phyloP scores from a whole-genome alignment of 2,113 vertebrate genomes.

The Centrocercus urophasianus region DNA sequence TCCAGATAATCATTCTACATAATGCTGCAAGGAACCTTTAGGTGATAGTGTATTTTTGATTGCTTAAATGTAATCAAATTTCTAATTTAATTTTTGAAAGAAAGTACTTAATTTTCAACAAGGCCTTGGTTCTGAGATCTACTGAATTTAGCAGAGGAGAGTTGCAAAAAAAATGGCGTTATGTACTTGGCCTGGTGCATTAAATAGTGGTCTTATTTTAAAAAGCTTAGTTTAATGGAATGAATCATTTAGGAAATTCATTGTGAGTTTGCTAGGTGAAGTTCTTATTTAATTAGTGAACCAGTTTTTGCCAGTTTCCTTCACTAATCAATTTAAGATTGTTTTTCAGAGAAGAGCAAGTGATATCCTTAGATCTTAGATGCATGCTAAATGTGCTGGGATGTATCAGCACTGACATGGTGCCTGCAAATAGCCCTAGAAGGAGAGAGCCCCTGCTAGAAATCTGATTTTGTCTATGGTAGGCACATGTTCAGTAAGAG shows the following conservation, averaged over 20 bases:
- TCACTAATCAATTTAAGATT: not conserved
- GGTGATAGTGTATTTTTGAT: not conserved
- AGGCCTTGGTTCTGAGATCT: not conserved
- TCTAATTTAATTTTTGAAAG: not conserved
- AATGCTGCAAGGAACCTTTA: not conserved
- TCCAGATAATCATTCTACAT: not conserved
- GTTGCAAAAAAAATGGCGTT: not conserved
- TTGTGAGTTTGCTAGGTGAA: not conserved
- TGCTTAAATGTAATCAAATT: not conserved
- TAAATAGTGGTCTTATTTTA: not conserved
- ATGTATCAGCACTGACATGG: fast-evolving
- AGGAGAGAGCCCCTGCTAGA: not conserved
- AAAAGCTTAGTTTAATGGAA: not conserved
- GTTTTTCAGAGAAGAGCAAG: not conserved
- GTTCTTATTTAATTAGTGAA: not conserved
- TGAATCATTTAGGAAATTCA: not conserved
- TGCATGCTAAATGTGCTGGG: not conserved
- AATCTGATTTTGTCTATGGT: not conserved
- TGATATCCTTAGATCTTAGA: not conserved
- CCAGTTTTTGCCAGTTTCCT: not conserved
- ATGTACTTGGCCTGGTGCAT: not conserved
- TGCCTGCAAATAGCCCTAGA: not conserved
- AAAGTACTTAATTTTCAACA: not conserved
- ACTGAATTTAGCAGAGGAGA: not conserved
- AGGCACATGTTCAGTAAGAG: not conserved